Conservation (phyloP, 92 coral and sea anemone genomes). For the Pocillopora grandis region DNA sequence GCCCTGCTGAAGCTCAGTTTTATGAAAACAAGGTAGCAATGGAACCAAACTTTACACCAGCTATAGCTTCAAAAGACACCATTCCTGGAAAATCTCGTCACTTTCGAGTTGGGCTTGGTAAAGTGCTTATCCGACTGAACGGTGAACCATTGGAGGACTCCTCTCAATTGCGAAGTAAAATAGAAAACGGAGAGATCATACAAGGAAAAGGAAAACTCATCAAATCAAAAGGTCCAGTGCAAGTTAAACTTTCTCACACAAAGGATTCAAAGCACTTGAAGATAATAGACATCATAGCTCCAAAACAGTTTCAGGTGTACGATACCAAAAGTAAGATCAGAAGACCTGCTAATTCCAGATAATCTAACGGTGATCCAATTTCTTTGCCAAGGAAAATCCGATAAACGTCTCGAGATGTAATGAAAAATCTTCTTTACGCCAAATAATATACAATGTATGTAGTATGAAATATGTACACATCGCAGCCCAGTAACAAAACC, state of each 20-base stretch:
- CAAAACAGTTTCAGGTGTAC: conserved; percentile 67
- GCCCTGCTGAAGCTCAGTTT: conserved; percentile 73
- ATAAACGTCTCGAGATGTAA: not conserved
- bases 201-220: conserved; percentile 88
- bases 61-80: conserved; percentile 69
- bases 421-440: not conserved
- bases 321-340: conserved; percentile 87
- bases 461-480: not conserved
- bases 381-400: not conserved
- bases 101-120: conserved; percentile 56
- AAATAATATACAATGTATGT: not conserved
- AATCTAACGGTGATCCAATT: not conserved
- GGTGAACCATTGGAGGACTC: conserved; percentile 92
- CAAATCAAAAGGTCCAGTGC: conserved; percentile 93
- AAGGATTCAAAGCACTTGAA: conserved; percentile 76
- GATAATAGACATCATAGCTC: conserved; percentile 84
- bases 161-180: conserved; percentile 79
- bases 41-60: conserved; percentile 56
- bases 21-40: conserved; percentile 64
- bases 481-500: no score
- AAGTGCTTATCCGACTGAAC: conserved; percentile 79
- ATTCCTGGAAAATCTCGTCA: conserved; percentile 55
- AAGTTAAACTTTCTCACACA: conserved; percentile 84
- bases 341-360: conserved; percentile 28
- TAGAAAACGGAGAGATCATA: conserved; percentile 75